phyloP scores from a whole-genome alignment of 2,888 invertebrate genomes.

The Phania funesta region DNA sequence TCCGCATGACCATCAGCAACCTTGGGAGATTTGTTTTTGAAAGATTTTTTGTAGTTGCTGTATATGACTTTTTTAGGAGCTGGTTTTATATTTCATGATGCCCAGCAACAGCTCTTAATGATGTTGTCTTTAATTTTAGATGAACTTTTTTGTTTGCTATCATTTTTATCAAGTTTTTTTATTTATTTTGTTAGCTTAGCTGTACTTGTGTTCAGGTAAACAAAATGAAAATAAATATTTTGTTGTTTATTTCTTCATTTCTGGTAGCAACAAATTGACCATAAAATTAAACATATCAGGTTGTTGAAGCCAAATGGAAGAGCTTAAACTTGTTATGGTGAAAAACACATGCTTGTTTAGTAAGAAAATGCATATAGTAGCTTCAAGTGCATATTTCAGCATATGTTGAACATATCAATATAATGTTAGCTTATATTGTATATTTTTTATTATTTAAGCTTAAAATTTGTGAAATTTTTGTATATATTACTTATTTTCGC shows the following conservation, averaged over 20 bases:
- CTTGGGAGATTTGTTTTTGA: slow-evolving; percentile 19
- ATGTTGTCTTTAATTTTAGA: neutral
- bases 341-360: too few relatives aligned
- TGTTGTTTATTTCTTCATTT: neutral
- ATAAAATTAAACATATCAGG: neutral
- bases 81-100: neutral
- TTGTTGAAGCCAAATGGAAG: too few relatives aligned
- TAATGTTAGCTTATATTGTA: too few relatives aligned
- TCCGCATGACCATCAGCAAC: slow-evolving; percentile 9
- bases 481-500: too few relatives aligned
- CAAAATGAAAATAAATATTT: neutral
- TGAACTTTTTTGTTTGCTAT: neutral
- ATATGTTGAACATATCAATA: too few relatives aligned
- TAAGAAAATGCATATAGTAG: too few relatives aligned
- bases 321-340: too few relatives aligned
- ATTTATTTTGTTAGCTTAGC: neutral
- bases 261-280: neutral
- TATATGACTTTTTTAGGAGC: neutral
- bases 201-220: too few relatives aligned
- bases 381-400: too few relatives aligned
- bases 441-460: too few relatives aligned
- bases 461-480: too few relatives aligned
- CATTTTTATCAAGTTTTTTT: neutral
- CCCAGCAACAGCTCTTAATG: neutral
- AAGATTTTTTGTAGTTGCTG: neutral